Evolutionary conservation across 2,797 vertebrate species (phyloP).

Genomic region (Onychomys arenicola): DNA sequence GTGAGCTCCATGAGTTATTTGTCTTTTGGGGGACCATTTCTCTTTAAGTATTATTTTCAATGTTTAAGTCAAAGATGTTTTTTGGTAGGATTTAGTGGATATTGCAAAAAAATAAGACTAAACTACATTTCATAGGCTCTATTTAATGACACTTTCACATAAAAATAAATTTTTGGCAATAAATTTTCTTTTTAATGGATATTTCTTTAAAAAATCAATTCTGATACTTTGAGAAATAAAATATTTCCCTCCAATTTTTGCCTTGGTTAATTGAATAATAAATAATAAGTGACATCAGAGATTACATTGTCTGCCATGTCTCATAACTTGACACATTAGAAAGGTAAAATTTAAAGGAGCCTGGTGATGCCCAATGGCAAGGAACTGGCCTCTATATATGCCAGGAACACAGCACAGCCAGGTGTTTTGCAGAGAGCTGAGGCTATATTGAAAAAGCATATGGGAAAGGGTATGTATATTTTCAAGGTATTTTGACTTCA

Average conservation of each 20-base stretch:
- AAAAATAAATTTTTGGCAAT: constrained; percentile 4
- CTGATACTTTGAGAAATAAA: background rate
- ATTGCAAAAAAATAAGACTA: background rate
- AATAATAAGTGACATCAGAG: background rate
- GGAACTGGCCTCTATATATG: background rate
- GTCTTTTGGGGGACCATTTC: background rate
- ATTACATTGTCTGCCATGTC: background rate
- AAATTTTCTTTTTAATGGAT: background rate
- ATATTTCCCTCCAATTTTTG: background rate
- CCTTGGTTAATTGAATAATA: background rate
- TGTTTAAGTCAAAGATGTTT: background rate
- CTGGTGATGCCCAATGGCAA: background rate
- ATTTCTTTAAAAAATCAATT: background rate
- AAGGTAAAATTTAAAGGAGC: background rate
- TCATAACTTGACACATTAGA: background rate
- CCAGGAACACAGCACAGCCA: background rate
- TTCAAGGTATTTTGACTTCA: no score
- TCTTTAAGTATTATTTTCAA: background rate
- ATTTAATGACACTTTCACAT: background rate
- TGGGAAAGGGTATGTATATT: background rate
- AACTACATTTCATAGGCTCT: background rate
- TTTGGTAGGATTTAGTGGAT: background rate
- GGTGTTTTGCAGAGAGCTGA: background rate
- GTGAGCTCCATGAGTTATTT: background rate
- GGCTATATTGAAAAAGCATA: background rate